Evolutionary conservation across 2,797 vertebrate genomes (phyloP).

Genomic region (Spea hammondii): DNA sequence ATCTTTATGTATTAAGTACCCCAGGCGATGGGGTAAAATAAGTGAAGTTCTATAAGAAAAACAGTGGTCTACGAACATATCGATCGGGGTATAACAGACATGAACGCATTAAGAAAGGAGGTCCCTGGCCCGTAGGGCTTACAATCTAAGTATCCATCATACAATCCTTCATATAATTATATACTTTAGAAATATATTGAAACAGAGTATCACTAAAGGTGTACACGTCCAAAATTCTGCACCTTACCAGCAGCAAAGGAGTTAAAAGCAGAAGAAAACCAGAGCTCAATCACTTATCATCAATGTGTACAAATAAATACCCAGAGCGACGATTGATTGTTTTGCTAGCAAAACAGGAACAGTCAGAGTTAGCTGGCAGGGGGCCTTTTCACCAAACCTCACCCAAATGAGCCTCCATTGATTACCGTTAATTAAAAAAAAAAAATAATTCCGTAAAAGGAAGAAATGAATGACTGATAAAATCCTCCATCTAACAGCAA

Average conservation of each 20-base stretch:
- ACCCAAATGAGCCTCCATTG: conserved; percentile 20
- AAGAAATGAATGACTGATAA: neutral
- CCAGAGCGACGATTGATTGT: conserved; percentile 19
- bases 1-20: too few relatives aligned
- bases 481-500: neutral
- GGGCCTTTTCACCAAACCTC: conserved; percentile 3
- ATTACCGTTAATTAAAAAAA: conserved; percentile 25
- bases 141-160: too few relatives aligned
- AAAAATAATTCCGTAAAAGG: neutral
- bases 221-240: neutral
- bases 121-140: too few relatives aligned
- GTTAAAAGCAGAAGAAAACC: neutral
- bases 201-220: too few relatives aligned
- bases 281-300: conserved; percentile 15
- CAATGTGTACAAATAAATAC: conserved; percentile 5
- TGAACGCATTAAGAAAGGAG: too few relatives aligned
- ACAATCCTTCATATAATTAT: too few relatives aligned
- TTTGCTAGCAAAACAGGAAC: conserved; percentile 24
- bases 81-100: too few relatives aligned
- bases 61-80: too few relatives aligned
- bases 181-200: too few relatives aligned
- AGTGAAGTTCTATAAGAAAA: too few relatives aligned
- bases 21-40: too few relatives aligned
- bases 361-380: conserved; percentile 14
- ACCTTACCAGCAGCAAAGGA: neutral